phyloP scores from a whole-genome alignment of 1,140 invertebrate genomes.

The Globodera ellingtonae region DNA sequence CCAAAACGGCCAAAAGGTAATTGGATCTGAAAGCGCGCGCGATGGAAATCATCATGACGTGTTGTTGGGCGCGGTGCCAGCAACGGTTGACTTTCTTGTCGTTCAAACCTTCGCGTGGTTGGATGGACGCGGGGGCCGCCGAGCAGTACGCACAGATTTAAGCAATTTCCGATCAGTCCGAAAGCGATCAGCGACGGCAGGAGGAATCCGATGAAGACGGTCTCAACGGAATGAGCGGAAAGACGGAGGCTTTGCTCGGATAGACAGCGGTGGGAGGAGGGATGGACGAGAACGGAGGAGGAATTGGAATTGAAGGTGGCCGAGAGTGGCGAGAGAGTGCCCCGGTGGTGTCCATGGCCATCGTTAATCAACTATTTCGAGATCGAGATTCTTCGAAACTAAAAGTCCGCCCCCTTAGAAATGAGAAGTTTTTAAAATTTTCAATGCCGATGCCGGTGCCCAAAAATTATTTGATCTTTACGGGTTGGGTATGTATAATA shows the following conservation, averaged over 20 bases:
- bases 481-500: too few species aligned
- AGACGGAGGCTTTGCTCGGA: constrained; percentile 29
- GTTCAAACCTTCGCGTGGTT: not conserved
- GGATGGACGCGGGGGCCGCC: not conserved
- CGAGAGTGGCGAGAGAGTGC: not conserved
- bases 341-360: not conserved
- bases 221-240: constrained; percentile 27
- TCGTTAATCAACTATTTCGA: not conserved
- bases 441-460: not conserved
- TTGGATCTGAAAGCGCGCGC: too few species aligned
- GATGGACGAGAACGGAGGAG: not conserved
- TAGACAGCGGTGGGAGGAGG: constrained; percentile 21
- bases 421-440: not conserved
- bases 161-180: constrained; percentile 31
- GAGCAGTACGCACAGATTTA: constrained; percentile 40
- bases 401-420: too few species aligned
- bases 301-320: not conserved
- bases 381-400: not conserved
- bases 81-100: too few species aligned
- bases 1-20: too few species aligned
- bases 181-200: constrained; percentile 36
- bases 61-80: too few species aligned
- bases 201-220: constrained; percentile 37
- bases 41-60: too few species aligned
- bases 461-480: not conserved